Base-by-base conservation (phyloP, 2,888 invertebrate genomes). In the Apotomis turbidana region DNA sequence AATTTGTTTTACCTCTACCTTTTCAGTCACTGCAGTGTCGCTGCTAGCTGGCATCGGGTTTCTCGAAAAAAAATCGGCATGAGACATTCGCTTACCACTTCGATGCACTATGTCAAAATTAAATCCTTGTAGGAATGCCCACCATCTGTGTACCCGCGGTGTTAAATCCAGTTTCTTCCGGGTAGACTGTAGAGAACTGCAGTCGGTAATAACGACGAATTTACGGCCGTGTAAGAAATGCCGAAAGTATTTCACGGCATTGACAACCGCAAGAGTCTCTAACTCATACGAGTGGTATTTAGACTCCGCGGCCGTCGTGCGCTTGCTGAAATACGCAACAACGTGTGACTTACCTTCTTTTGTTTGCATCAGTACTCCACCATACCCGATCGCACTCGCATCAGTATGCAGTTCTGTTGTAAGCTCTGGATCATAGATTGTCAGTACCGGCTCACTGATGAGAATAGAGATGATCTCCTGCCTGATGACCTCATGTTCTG, bases 121-220 rank as follows among this genome's bases (percentile, higher is more conserved):
- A 51, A 68, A 68, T 5, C 13, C 27, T 27, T 68, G 67, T 0
- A 68, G 46, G 9, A 59, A 67, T 4, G 38, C 49, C 58, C 67
- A 67, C 67, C 67, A 67, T 12, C 67, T 49, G 13, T 67, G 67
- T 3, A 59, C 67, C 2, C 67, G 36, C 0, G 67, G 58, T 4
- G 67, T 67, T 3, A 67, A 13, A 10, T 59, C 67, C 0, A 51
- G 0, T 10, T 58, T 67, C 3, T 6, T 49, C 13, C 49, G 10
- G 0, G 67, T 58, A 2, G 67, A 41, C 38, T 59, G 58, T 0
- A 67, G 49, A 12, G 58, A 49, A 36, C 49, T 67, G 49, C 67
- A 67, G 8, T 67, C 67, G 0, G 58, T 67, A 36, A 41, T 10
- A 13, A 44, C 59, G 41, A 27, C 36, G 10, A 57, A 36, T 15